Base-by-base conservation (phyloP, 23 tunicate genomes). In the Ciona savignyi region DNA sequence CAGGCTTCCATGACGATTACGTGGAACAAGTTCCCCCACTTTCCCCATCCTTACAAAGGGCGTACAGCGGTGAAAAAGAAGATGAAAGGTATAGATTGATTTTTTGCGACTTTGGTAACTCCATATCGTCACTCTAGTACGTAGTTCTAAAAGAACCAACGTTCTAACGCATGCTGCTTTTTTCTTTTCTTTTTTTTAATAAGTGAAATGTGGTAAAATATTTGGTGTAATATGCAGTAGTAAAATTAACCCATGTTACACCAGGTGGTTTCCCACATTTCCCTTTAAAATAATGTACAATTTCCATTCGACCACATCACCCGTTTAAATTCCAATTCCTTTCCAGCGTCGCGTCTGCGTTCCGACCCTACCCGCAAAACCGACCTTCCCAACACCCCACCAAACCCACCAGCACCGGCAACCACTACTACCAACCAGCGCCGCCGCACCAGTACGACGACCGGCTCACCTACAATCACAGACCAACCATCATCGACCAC, bases 311-410 rank as follows among this genome's bases (percentile, higher is more conserved):
- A n/a, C n/a, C n/a, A n/a, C n/a, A n/a, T n/a, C n/a, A n/a, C n/a
- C n/a, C n/a, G n/a, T n/a, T n/a, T n/a, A n/a, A n/a, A n/a, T n/a
- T 42, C 9, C 56, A 42, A 9, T 42, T 28, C 23, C 26, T 72
- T 65, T 35, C 30, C 49, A 81, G 86, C 28, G 86, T 81, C 31
- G 86, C 86, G 15, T 88, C 96, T n/a, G 96, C 96, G 6, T 88
- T 88, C 86, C 83, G 84, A 27, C 96, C 96, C 19, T 88, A 88
- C 60, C 87, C 82, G 51, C 96, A 87, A 62, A 63, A 73, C n/a
- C 83, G 51, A 70, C 67, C 15, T 9, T 23, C 67, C 15, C 76
- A 49, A 6, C 76, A 51, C 48, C 29, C 51, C 9, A 34, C 51
- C 9, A 34, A 23, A 4, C 11, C 56, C 15, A 63, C 15, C 67